Base-by-base conservation (phyloP, 2,888 invertebrate genomes). In the Piscicola geometra region DNA sequence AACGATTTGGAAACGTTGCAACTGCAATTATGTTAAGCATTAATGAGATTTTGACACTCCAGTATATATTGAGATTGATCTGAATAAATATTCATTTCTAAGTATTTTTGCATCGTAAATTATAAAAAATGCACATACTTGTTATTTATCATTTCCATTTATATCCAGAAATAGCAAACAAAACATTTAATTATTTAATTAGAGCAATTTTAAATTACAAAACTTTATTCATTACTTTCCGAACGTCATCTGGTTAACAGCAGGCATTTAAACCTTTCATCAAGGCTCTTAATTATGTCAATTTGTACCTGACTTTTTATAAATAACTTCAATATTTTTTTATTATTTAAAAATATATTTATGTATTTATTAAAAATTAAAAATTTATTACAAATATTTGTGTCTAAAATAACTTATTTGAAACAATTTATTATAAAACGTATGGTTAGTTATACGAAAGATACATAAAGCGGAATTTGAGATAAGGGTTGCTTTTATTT, bases 91-190 rank as follows among this genome's bases (percentile, higher is more conserved):
- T n/a, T n/a, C n/a, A n/a, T n/a, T n/a, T n/a, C n/a, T n/a, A n/a
- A n/a, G n/a, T n/a, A n/a, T n/a, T n/a, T n/a, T n/a, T n/a, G n/a
- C n/a, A 25, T 56, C 25, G 60, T 21, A 56, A 56, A 18, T 56
- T 56, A 56, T 56, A 15, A 5, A 56, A 56, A 56, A n/a, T n/a
- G n/a, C n/a, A n/a, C 60, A 18, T 56, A 56, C 60, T 56, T 56
- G 3, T 56, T 56, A 56, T 25, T 56, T 56, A 25, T 9, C n/a
- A 21, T 56, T 3, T 56, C 60, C 60, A 25, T 56, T 56, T 25
- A 56, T 56, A 5, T 5, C n/a, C n/a, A 9, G n/a, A 56, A 56
- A 56, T 5, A 9, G 41, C 9, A 56, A 56, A 21, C n/a, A 18
- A 25, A 15, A 3, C 21, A 56, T 56, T 56, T n/a, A 56, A 56